These are phyloP conservation scores for Raillietiella orientalis DNA, from an alignment of 2,888 invertebrate genomes.

Conservation along the genomic window DNA sequence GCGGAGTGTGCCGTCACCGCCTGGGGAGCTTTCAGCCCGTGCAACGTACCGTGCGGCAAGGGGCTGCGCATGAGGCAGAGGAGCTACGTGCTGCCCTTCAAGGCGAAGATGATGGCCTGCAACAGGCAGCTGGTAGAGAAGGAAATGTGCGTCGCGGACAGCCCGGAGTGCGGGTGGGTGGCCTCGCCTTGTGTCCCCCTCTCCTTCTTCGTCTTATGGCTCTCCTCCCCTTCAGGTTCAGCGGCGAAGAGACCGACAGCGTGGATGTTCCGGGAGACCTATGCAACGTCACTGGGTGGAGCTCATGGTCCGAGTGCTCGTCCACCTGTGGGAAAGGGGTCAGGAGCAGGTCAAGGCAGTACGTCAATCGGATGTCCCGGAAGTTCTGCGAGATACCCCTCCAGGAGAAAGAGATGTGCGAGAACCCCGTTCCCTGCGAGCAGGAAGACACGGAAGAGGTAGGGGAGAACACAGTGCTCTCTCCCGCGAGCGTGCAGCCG, in stretches of 20 bases:
- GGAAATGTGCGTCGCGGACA: conserved; percentile 33
- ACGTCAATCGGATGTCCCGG: conserved; percentile 33
- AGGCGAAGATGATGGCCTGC: conserved; percentile 33
- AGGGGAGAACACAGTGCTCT: no score
- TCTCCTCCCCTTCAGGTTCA: conserved; percentile 8
- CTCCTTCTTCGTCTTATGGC: no score
- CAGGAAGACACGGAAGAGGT: no score
- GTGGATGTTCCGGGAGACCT: conserved; percentile 9
- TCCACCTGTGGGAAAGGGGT: conserved; percentile 63
- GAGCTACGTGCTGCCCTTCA: conserved; percentile 29
- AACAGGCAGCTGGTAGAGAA: conserved; percentile 32
- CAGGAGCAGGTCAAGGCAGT: conserved; percentile 37
- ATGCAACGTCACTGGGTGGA: conserved; percentile 41
- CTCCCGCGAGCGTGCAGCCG: no score
- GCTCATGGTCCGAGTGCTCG: conserved; percentile 39
- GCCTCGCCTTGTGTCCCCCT: neutral
- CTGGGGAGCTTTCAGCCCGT: conserved; percentile 42
- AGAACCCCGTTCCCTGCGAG: no score
- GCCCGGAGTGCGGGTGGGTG: conserved; percentile 20
- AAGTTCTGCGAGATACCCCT: conserved; percentile 34
- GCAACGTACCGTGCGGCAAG: conserved; percentile 56
- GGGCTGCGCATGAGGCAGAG: conserved; percentile 47
- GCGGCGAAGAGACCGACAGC: conserved; percentile 12
- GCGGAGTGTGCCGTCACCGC: conserved; percentile 45
- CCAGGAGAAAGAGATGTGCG: conserved; percentile 26